Conservation (phyloP, 2,113 vertebrate species). For the Sylvia atricapilla region DNA sequence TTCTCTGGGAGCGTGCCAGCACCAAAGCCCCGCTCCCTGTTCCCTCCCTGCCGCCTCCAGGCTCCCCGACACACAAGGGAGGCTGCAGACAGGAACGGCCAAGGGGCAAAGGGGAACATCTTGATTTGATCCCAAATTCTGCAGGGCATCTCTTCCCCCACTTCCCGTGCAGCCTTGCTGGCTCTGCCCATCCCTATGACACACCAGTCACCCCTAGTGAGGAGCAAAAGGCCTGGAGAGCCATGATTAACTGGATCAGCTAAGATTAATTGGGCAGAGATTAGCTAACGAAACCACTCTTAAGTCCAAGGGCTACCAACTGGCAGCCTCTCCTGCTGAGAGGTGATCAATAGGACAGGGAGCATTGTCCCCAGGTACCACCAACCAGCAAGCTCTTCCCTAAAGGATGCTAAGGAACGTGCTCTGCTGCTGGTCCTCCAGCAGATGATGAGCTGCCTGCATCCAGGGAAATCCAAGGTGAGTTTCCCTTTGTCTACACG, state of each 20-base stretch:
- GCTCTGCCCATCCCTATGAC: background rate
- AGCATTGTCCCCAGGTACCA: background rate
- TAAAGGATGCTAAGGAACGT: background rate
- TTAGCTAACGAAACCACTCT: background rate
- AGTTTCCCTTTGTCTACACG: background rate
- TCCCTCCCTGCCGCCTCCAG: background rate
- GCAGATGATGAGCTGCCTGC: background rate
- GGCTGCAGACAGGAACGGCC: background rate
- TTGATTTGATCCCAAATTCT: fast-evolving
- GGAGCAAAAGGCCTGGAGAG: background rate
- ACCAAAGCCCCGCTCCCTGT: fast-evolving
- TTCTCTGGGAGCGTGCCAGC: background rate
- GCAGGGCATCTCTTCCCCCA: background rate
- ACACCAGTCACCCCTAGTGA: background rate
- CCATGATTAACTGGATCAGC: constrained; percentile 22
- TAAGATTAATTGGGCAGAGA: constrained; percentile 34
- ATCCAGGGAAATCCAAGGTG: background rate
- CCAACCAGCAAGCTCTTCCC: background rate
- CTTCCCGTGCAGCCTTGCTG: fast-evolving
- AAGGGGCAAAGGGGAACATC: background rate
- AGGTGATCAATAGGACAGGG: background rate
- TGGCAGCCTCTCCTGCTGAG: background rate
- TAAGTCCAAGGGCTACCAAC: background rate
- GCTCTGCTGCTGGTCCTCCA: fast-evolving
- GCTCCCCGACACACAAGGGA: background rate